A percentile compares a stretch with the other conserved stretches of the same genome.
Evolutionary conservation across 2,888 invertebrate species (phyloP).

Genomic region (Carabus problematicus): DNA sequence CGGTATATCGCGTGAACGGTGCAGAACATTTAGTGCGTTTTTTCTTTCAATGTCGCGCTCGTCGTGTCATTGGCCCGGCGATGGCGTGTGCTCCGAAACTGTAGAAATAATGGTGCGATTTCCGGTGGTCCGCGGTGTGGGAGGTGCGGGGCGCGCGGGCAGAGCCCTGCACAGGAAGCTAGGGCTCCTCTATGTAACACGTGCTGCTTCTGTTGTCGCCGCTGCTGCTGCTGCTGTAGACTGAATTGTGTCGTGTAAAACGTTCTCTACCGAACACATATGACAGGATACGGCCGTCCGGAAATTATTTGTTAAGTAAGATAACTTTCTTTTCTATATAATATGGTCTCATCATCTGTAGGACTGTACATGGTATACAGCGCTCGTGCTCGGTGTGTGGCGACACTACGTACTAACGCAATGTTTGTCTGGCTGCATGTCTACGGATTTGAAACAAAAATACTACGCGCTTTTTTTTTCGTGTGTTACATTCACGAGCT

Average conservation of each 20-base stretch:
- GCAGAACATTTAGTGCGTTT: neutral
- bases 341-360: neutral
- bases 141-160: too few relatives aligned
- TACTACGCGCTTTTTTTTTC: too few relatives aligned
- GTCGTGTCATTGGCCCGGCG: neutral
- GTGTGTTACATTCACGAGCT: too few relatives aligned
- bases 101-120: too few relatives aligned
- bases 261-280: constrained; percentile 49
- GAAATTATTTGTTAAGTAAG: constrained; percentile 52
- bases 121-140: too few relatives aligned
- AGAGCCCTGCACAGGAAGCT: too few relatives aligned
- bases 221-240: too few relatives aligned
- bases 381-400: neutral
- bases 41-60: too few relatives aligned
- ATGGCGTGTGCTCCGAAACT: neutral
- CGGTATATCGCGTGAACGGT: too few relatives aligned
- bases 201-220: neutral
- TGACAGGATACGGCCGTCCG: constrained; percentile 53
- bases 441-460: too few relatives aligned
- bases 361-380: neutral
- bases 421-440: too few relatives aligned
- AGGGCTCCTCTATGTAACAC: neutral
- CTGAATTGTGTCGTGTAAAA: too few relatives aligned
- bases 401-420: neutral
- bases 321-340: constrained; percentile 32